Base-by-base conservation (phyloP, 2,888 invertebrate genomes). In the Glaucopsyche alexis region DNA sequence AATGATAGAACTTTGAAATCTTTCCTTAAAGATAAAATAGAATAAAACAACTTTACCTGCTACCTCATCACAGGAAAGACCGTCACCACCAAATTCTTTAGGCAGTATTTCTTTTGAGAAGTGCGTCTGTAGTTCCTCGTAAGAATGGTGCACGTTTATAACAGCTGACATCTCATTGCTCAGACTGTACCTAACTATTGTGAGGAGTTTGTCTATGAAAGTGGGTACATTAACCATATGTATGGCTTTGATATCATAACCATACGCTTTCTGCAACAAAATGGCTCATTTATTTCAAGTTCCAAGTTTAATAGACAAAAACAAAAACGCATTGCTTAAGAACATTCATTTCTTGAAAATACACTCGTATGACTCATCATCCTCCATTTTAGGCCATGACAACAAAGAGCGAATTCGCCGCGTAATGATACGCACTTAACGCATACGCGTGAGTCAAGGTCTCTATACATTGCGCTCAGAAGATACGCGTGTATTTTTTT, bases 171-270 rank as follows among this genome's bases (percentile, higher is more conserved):
- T 60, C 71, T 86, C 85, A 0, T 78, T 77, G 60, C 80, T 83
- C 14, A 85, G 72, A 0, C 85, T 75, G 75, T 83, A 85, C 75
- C 87, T 92, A 0, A 90, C 50, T 7, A 93, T 70, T 1, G 79
- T 77, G 3, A 90, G 74, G 0, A 92, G 19, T 3, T 84, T 80
- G 65, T 89, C 85, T 1, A 91, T 80, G 64, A 87, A 80, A 73
- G 84, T 87, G 0, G 89, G 88, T 0, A 82, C 74, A 64, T 91
- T 87, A 38, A 93, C 76, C 9, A 91, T 78, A 73, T 91, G 87
- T 7, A 92, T 83, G 0, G 80, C 81, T 75, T 87, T 88, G 55
- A 92, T 74, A 77, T 88, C 84, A 7, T 85, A 72, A 0, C 88
- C 87, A 71, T 84, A 84, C 0, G 83, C 85, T 74, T 86, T 85